A percentile compares a stretch with the other conserved stretches of the same genome.
Evolutionary conservation across 2,888 invertebrate genomes (phyloP).

Genomic region (Apamea epomidion): DNA sequence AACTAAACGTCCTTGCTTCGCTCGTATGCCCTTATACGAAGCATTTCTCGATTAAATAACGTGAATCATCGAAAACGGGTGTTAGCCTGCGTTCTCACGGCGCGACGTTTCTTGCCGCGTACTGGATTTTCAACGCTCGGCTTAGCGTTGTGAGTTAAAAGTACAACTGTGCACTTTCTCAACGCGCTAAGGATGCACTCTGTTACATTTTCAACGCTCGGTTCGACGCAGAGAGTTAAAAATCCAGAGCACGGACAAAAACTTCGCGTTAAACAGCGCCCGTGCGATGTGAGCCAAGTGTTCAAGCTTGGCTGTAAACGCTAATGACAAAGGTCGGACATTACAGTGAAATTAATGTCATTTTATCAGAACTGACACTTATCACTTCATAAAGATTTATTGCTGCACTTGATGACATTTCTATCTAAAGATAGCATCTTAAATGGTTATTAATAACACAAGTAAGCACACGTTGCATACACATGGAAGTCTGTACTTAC

Average conservation of each 20-base stretch:
- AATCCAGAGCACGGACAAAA: neutral
- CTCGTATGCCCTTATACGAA: conserved; percentile 55
- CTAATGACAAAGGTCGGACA: conserved; percentile 4
- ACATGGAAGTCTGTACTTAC: neutral
- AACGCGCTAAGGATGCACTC: neutral
- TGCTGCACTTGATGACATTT: conserved; percentile 26
- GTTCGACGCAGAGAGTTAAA: too few relatives aligned
- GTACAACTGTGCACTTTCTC: neutral
- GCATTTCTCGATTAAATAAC: conserved; percentile 49
- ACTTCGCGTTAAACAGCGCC: neutral
- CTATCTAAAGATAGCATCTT: conserved; percentile 33
- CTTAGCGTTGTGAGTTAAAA: neutral
- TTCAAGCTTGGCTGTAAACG: conserved; percentile 18
- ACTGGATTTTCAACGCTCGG: neutral
- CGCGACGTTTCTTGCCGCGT: neutral
- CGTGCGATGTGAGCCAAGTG: too few relatives aligned
- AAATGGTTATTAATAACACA: conserved; percentile 27
- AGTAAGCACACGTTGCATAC: neutral
- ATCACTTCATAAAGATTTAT: conserved; percentile 38
- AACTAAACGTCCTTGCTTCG: conserved; percentile 56
- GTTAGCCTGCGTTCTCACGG: neutral
- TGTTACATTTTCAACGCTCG: neutral
- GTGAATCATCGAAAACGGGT: conserved; percentile 62
- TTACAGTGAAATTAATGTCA: conserved; percentile 21
- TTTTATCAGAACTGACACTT: conserved; percentile 22